These are phyloP conservation scores for Odontomachus brunneus DNA, from an alignment of 1,140 invertebrate species.

Conservation along the genomic window DNA sequence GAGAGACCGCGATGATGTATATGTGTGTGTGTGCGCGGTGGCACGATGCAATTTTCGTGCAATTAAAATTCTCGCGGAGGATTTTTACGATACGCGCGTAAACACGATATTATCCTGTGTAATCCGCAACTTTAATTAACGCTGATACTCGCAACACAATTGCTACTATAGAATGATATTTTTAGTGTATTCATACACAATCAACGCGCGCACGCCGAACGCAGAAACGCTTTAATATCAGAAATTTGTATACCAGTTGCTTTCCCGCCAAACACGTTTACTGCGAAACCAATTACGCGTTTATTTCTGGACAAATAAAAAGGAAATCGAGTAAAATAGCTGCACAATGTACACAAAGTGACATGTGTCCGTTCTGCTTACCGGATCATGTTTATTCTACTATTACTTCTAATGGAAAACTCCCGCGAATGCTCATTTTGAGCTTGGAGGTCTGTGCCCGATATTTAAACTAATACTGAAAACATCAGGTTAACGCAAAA, in stretches of 20 bases:
- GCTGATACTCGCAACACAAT: conserved; percentile 40
- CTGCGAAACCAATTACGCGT: background rate
- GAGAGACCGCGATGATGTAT: conserved; percentile 20
- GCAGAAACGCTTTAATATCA: conserved; percentile 33
- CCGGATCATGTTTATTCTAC: background rate
- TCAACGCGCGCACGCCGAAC: background rate
- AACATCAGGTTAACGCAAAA: too few species aligned
- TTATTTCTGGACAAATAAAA: conserved; percentile 14
- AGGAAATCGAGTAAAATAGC: background rate
- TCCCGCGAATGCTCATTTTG: background rate
- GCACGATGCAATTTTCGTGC: conserved; percentile 44
- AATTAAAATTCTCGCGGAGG: conserved; percentile 43
- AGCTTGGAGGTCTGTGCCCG: background rate
- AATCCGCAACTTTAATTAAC: conserved; percentile 53
- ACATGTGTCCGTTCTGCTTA: background rate
- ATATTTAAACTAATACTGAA: conserved; percentile 1
- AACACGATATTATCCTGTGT: conserved; percentile 49
- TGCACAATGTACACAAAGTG: background rate
- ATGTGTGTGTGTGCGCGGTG: too few species aligned
- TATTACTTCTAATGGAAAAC: background rate
- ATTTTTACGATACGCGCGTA: conserved; percentile 49
- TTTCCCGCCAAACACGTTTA: conserved; percentile 14
- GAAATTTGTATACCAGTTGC: conserved; percentile 27
- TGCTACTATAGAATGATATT: conserved; percentile 42
- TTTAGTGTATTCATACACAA: conserved; percentile 37